These are phyloP conservation scores for Caerostris extrusa DNA, from an alignment of 1,140 invertebrate genomes.

Conservation along the genomic window DNA sequence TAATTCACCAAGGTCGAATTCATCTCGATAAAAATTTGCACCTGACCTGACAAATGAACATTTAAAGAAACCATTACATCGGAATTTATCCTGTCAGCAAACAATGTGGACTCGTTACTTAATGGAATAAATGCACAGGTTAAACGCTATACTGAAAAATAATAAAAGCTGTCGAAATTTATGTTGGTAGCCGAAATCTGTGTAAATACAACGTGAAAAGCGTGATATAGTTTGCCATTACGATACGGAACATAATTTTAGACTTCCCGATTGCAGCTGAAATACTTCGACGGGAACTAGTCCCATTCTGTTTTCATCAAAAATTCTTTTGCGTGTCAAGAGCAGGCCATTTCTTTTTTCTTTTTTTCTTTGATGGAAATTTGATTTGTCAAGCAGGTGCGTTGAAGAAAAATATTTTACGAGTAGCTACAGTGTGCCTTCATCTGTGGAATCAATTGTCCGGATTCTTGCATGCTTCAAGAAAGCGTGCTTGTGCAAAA, in stretches of 20 bases:
- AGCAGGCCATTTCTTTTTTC: background rate
- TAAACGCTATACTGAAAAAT: background rate
- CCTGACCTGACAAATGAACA: background rate
- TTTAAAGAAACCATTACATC: background rate
- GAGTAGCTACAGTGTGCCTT: slow-evolving; percentile 20
- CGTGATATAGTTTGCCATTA: background rate
- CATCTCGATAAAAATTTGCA: background rate
- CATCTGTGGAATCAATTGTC: slow-evolving; percentile 4
- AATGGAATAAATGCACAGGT: background rate
- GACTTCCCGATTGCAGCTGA: background rate
- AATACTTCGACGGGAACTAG: background rate
- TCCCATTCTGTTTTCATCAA: background rate
- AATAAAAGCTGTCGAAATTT: background rate
- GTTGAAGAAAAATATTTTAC: background rate
- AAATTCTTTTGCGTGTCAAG: background rate
- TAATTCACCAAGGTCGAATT: background rate
- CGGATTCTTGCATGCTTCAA: background rate
- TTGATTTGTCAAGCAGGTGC: slow-evolving; percentile 14
- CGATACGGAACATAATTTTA: background rate
- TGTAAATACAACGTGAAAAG: background rate
- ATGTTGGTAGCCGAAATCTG: background rate
- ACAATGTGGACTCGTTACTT: background rate
- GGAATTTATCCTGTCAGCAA: background rate
- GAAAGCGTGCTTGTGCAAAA: background rate
- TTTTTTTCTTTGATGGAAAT: background rate